These are phyloP conservation scores for Poicephalus gulielmi DNA, from an alignment of 2,113 vertebrate species.

Conservation along the genomic window DNA sequence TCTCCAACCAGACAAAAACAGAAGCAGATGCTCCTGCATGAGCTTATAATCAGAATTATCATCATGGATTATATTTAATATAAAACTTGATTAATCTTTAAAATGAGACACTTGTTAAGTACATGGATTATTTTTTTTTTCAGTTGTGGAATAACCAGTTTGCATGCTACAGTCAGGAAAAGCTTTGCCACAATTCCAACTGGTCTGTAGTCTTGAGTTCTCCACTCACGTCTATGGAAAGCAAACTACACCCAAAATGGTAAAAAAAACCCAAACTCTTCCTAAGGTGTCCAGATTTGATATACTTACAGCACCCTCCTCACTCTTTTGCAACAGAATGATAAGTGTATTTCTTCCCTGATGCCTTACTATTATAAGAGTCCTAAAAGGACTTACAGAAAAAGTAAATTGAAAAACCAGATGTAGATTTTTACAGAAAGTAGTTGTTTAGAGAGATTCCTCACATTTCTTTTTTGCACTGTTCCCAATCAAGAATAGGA, in stretches of 20 bases:
- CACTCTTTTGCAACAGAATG: not conserved
- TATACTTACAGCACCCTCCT: not conserved
- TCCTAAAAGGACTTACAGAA: not conserved
- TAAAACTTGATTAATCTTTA: not conserved
- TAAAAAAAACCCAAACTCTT: not conserved
- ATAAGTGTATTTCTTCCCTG: not conserved
- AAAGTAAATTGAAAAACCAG: not conserved
- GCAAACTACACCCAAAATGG: not conserved
- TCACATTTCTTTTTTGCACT: not conserved
- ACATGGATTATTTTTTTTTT: not conserved
- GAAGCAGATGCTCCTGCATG: slow-evolving; percentile 28
- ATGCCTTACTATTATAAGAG: not conserved
- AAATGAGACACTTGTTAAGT: not conserved
- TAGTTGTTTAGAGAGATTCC: not conserved
- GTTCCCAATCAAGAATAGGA: not conserved
- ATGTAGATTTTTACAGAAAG: not conserved
- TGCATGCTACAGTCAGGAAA: not conserved
- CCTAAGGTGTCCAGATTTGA: not conserved
- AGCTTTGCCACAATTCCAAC: not conserved
- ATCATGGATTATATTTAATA: not conserved
- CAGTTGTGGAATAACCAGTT: not conserved
- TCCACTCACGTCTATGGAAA: not conserved
- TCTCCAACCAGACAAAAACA: slow-evolving; percentile 37
- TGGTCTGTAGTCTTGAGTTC: not conserved
- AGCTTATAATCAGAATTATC: slow-evolving; percentile 41